A percentile compares a stretch with the other conserved stretches of the same genome.
Conservation (phyloP, 2,888 invertebrate species). For the Drosophila sordidula region DNA sequence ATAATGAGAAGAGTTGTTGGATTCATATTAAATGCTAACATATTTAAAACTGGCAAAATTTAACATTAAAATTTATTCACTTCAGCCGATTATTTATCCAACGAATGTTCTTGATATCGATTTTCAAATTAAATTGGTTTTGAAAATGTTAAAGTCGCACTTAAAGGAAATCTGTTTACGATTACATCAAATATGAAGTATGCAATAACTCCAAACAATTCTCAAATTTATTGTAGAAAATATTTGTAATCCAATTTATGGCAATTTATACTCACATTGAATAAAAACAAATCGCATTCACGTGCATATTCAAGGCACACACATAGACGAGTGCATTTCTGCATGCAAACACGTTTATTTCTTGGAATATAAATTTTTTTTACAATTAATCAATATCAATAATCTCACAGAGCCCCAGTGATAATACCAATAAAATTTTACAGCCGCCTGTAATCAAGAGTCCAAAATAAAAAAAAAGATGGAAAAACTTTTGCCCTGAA, state of each 20-base stretch:
- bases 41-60: background rate
- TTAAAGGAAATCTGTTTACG: too few species aligned
- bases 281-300: constrained; percentile 3
- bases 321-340: background rate
- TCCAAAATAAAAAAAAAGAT: constrained; percentile 17
- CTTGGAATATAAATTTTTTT: constrained; percentile 30
- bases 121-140: background rate
- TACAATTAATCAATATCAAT: constrained; percentile 62
- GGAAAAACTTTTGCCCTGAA: constrained; percentile 24
- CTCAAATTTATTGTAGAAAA: background rate
- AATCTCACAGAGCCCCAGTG: constrained; percentile 27
- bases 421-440: constrained; percentile 54
- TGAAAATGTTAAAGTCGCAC: too few species aligned
- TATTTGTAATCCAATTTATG: background rate
- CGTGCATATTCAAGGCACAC: too few species aligned
- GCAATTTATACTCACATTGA: background rate
- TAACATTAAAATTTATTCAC: background rate
- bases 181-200: too few species aligned
- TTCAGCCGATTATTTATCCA: too few species aligned
- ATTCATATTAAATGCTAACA: too few species aligned
- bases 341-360: constrained; percentile 4
- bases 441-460: constrained; percentile 53
- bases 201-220: background rate
- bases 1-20: too few species aligned
- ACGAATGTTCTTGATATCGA: background rate